Percentiles rank a stretch among this genome's conserved stretches.
Conservation (phyloP, 2,113 vertebrate genomes). For the Fukomys damarensis region DNA sequence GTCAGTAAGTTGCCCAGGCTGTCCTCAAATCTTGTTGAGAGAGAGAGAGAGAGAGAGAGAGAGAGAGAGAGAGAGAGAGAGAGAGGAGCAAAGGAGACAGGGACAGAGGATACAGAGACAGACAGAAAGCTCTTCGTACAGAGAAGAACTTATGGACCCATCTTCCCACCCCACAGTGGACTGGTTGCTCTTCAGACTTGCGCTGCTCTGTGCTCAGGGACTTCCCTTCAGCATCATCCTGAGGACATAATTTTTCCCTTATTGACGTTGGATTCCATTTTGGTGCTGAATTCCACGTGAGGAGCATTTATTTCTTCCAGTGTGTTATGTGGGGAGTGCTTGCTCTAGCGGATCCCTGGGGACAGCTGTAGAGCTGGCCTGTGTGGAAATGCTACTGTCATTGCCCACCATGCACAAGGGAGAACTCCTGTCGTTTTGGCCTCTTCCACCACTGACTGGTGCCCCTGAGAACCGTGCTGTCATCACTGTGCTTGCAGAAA, state of each 20-base stretch:
- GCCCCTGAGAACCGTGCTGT: background rate
- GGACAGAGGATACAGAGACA: background rate
- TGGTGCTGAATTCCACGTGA: background rate
- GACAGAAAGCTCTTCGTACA: background rate
- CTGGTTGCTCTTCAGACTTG: background rate
- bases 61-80: background rate
- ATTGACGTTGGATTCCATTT: background rate
- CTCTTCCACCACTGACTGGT: background rate
- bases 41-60: background rate
- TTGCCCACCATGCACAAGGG: too few species aligned
- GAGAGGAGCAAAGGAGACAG: background rate
- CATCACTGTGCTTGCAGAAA: fast-evolving
- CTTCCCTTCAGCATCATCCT: background rate
- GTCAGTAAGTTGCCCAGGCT: background rate
- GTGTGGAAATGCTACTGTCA: background rate
- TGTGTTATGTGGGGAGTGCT: background rate
- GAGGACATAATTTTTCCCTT: background rate
- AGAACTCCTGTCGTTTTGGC: background rate
- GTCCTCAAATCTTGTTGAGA: background rate
- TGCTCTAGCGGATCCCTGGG: background rate
- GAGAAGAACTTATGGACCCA: background rate
- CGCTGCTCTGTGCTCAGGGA: background rate
- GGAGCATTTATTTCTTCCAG: background rate
- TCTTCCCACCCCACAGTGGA: background rate
- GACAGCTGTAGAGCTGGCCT: background rate